Evolutionary conservation across 2,797 vertebrate species (phyloP).

Genomic region (Notolepis coatsorum): DNA sequence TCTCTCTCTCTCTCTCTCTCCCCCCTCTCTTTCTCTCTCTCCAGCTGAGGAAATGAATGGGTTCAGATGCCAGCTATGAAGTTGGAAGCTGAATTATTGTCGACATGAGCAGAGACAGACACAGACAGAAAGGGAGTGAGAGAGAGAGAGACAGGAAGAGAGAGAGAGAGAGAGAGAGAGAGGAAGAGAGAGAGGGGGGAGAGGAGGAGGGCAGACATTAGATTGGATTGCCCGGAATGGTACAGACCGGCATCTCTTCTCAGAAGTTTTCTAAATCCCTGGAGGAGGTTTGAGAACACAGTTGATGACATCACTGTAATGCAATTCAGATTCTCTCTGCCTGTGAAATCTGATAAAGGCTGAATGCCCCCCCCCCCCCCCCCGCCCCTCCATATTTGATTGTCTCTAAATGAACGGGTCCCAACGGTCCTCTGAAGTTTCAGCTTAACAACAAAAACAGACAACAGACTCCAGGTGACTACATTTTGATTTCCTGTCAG

Average conservation of each 20-base stretch:
- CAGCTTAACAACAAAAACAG: no score
- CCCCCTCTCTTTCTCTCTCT: no score
- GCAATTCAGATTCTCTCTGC: background rate
- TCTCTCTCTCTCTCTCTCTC: no score
- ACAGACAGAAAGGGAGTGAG: background rate
- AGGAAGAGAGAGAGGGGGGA: slow-evolving; percentile 32
- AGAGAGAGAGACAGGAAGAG: background rate
- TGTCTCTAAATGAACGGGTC: background rate
- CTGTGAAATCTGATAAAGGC: background rate
- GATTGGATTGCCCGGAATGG: slow-evolving; percentile 32
- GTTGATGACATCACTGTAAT: slow-evolving; percentile 2
- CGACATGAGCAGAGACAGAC: slow-evolving; percentile 29
- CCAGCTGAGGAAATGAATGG: slow-evolving; percentile 69
- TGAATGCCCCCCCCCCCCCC: background rate
- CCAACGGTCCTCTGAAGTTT: no score
- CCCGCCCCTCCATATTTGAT: background rate
- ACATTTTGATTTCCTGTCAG: background rate
- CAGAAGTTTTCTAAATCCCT: slow-evolving; percentile 45
- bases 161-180: slow-evolving; percentile 5
- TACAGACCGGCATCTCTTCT: slow-evolving; percentile 21
- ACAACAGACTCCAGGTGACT: no score
- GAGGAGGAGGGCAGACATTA: slow-evolving; percentile 15
- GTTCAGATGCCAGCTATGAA: slow-evolving; percentile 66
- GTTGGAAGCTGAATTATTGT: slow-evolving; percentile 69
- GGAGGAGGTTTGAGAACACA: slow-evolving; percentile 23